These are phyloP conservation scores for Ctenicera cuprea DNA, from an alignment of 2,888 invertebrate species.

Conservation along the genomic window DNA sequence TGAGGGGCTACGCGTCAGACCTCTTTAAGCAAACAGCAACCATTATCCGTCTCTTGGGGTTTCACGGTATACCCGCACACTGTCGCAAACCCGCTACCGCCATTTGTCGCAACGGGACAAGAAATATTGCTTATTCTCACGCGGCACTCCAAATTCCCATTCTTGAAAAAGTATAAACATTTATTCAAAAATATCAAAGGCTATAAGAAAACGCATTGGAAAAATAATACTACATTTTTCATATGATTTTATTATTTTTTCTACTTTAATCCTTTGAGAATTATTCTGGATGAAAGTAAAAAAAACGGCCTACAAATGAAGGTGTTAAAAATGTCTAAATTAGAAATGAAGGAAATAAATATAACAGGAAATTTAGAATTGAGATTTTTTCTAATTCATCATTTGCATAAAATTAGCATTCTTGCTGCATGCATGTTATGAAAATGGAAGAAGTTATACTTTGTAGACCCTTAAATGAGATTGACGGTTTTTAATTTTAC, in stretches of 20 bases:
- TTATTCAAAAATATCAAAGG: conserved; percentile 1
- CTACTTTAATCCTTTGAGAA: background rate
- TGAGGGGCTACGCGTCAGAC: conserved; percentile 21
- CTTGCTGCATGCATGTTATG: too few species aligned
- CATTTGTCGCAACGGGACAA: conserved; percentile 25
- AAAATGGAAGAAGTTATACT: too few species aligned
- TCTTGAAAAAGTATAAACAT: conserved; percentile 18
- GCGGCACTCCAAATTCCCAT: conserved; percentile 1
- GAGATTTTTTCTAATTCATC: too few species aligned
- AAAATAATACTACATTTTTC: background rate
- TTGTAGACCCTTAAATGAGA: too few species aligned
- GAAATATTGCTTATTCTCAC: conserved; percentile 27
- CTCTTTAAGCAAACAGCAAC: conserved; percentile 36
- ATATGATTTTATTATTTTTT: background rate
- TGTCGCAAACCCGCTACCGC: conserved; percentile 7
- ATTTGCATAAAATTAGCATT: too few species aligned
- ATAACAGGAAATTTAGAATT: too few species aligned
- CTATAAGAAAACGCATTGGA: background rate
- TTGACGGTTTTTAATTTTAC: too few species aligned
- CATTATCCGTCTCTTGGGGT: conserved; percentile 36
- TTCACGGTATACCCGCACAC: background rate
- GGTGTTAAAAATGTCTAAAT: too few species aligned
- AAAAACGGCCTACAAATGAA: too few species aligned
- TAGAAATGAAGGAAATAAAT: too few species aligned
- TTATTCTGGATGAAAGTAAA: background rate